Evolutionary conservation across 2,113 vertebrate species (phyloP), one percentile per base, ranked within the genome.

Genomic region (Prinia subflava): DNA sequence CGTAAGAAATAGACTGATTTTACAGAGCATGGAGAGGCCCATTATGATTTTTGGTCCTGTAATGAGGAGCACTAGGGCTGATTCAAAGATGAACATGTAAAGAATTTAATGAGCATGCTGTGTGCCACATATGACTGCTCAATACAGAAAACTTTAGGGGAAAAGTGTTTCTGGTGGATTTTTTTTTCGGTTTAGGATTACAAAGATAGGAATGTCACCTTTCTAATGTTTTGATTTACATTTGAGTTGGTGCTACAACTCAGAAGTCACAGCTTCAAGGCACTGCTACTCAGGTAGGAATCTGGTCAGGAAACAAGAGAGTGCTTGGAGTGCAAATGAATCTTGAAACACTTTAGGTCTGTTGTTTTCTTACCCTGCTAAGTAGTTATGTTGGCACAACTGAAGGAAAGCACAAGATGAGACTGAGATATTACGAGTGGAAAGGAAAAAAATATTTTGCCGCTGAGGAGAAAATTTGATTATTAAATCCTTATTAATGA

Each of bases 11-110:
- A 35, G 28, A 49, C n/a, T 50, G n/a, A 27, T 75, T 79, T 83
- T 69, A 22, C 25, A 21, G 31, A 62, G 22, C 7, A 6, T 6
- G 17, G 15, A 0, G 4, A 56, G 10, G 30, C 22, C 9, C 41
- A 9, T 22, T 49, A 50, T 14, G 8, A 41, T 24, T 91, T 90
- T 93, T 69, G 37, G 9, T 42, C 19, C 35, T 14, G 12, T 42
- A 70, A 53, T 2, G 6, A 28, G 15, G 56, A 69, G 30, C 17
- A 56, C 23, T 9, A 47, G 11, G 18, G 15, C 24, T 47, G 18
- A 79, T 60, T 68, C 9, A 77, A 59, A 79, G 27, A 9, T 15
- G 25, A 76, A 62, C 11, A 24, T 7, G 7, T 13, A 6, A 57
- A 73, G 25, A 50, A 8, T 47, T 83, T 33, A 81, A 65, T 0